phyloP scores from a whole-genome alignment of 2,888 invertebrate species.

The Argyresthia goedartella region DNA sequence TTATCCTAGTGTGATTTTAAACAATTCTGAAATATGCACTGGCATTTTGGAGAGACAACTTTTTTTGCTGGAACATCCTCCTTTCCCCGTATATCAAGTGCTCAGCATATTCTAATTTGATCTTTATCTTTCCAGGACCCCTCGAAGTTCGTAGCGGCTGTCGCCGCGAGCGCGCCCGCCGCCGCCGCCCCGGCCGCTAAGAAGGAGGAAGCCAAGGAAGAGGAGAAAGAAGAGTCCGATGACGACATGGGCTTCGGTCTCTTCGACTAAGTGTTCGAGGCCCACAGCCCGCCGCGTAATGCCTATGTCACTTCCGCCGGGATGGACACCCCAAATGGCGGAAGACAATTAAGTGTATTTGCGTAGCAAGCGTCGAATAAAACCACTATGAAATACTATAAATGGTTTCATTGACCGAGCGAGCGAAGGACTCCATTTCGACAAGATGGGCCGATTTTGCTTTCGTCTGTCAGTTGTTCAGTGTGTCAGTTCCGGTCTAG shows the following conservation, averaged over 20 bases:
- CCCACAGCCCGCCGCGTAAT: not conserved
- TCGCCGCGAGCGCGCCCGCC: conserved; percentile 75
- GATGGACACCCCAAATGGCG: conserved; percentile 58
- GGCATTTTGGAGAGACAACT: conserved; percentile 31
- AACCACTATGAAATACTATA: conserved; percentile 8
- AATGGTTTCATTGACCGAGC: too few species aligned
- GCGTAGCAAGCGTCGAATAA: conserved; percentile 5
- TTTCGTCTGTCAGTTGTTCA: too few species aligned
- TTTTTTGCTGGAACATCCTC: not conserved
- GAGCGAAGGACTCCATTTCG: too few species aligned
- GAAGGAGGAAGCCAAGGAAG: conserved; percentile 79
- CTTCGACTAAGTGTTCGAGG: conserved; percentile 76
- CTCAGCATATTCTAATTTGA: not conserved
- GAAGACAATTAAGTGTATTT: conserved; percentile 19
- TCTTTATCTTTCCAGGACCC: conserved; percentile 79
- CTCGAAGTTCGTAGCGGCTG: conserved; percentile 86
- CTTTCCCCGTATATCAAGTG: not conserved
- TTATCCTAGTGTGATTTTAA: conserved; percentile 33
- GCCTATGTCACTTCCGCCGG: conserved; percentile 40
- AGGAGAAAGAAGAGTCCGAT: conserved; percentile 85
- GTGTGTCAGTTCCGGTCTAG: too few species aligned
- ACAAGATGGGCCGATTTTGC: too few species aligned
- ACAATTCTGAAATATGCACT: conserved; percentile 20
- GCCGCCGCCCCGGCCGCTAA: conserved; percentile 73
- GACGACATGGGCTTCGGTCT: conserved; percentile 99